Percentiles rank a stretch among this genome's conserved stretches.
These are phyloP conservation scores for Synanthedon vespiformis DNA, from an alignment of 2,888 invertebrate species.

Conservation along the genomic window DNA sequence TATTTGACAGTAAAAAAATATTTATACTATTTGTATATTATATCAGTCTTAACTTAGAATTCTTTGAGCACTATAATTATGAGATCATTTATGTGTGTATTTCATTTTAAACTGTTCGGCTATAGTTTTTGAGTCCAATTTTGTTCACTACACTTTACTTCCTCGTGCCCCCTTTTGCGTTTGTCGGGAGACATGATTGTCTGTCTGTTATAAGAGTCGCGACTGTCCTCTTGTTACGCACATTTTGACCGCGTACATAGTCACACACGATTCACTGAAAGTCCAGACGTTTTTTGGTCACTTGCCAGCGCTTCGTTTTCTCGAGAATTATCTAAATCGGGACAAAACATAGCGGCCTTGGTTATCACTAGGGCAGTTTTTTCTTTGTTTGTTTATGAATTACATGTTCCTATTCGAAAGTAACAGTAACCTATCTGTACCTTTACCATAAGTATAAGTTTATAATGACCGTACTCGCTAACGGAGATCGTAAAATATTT, in stretches of 20 bases:
- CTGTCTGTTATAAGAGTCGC: neutral
- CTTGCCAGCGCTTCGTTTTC: slow-evolving; percentile 17
- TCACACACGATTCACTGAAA: slow-evolving; percentile 26
- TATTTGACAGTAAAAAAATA: slow-evolving; percentile 15
- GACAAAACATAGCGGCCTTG: slow-evolving; percentile 8
- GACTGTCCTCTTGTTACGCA: neutral
- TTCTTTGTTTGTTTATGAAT: no score
- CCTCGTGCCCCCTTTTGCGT: slow-evolving; percentile 45
- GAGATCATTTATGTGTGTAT: slow-evolving; percentile 31
- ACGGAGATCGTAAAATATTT: no score
- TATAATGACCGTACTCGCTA: no score
- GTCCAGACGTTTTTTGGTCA: slow-evolving; percentile 16
- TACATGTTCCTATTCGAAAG: no score
- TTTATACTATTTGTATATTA: slow-evolving; percentile 4
- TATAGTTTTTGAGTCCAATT: slow-evolving; percentile 24
- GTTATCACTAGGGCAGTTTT: slow-evolving; percentile 1
- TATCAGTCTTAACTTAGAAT: slow-evolving; percentile 15
- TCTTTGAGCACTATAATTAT: slow-evolving; percentile 53
- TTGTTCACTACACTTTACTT: slow-evolving; percentile 19
- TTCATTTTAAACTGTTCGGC: slow-evolving; percentile 9
- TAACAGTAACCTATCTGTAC: no score
- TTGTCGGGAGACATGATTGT: slow-evolving; percentile 46
- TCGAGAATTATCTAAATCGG: slow-evolving; percentile 11
- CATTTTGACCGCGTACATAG: slow-evolving; percentile 18
- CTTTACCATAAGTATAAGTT: no score